These are phyloP conservation scores for Neotoxoptera formosana DNA, from an alignment of 1,140 invertebrate genomes.

Conservation along the genomic window DNA sequence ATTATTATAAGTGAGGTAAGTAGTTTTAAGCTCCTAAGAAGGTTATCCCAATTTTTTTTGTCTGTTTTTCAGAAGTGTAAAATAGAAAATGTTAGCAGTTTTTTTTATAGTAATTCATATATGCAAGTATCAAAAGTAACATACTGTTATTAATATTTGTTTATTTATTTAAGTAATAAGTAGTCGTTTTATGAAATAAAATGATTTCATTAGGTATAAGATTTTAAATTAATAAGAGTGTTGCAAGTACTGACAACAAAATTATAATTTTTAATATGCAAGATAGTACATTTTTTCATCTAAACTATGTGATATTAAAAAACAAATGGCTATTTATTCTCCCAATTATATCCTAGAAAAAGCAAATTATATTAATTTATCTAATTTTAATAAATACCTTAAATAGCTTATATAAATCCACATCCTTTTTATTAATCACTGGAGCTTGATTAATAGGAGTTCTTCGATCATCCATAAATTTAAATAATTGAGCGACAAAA, in stretches of 20 bases:
- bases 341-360: background rate
- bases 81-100: too few relatives aligned
- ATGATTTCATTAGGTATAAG: too few relatives aligned
- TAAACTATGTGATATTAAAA: background rate
- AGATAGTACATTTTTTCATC: background rate
- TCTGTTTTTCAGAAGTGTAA: too few relatives aligned
- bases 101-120: too few relatives aligned
- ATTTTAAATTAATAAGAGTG: too few relatives aligned
- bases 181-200: too few relatives aligned
- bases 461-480: slow-evolving; percentile 97
- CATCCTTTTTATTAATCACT: slow-evolving; percentile 84
- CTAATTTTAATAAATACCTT: slow-evolving; percentile 63
- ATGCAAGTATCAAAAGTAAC: too few relatives aligned
- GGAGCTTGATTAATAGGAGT: slow-evolving; percentile 96
- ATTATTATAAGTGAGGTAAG: background rate
- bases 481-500: slow-evolving; percentile 96
- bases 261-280: background rate
- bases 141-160: too few relatives aligned
- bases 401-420: slow-evolving; percentile 93
- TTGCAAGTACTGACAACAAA: too few relatives aligned
- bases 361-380: background rate
- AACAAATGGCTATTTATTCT: background rate
- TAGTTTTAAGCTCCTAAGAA: too few relatives aligned
- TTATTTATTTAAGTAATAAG: too few relatives aligned
- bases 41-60: too few relatives aligned